These are phyloP conservation scores for Myodes glareolus DNA, from an alignment of 2,113 vertebrate genomes.

Conservation along the genomic window DNA sequence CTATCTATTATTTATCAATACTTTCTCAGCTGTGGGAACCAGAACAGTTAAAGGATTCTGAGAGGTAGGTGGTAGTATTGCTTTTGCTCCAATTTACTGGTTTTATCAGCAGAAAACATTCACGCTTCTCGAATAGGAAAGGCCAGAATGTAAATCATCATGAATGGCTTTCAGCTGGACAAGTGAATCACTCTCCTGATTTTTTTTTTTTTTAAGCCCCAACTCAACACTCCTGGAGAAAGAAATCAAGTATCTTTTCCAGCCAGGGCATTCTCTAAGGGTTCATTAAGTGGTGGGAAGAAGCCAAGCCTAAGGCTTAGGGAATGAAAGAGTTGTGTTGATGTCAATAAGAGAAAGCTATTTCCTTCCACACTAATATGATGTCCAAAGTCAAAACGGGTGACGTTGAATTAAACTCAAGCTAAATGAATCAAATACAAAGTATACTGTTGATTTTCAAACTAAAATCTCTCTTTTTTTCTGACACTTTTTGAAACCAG, in stretches of 20 bases:
- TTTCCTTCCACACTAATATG: not conserved
- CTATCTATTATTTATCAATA: not conserved
- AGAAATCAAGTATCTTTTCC: not conserved
- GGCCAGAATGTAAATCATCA: not conserved
- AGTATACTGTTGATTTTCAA: conserved; percentile 11
- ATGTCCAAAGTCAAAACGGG: not conserved
- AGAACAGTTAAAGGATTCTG: not conserved
- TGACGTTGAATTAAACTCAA: not conserved
- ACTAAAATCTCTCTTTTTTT: not conserved
- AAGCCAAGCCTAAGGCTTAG: conserved; percentile 17
- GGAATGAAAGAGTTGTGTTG: not conserved
- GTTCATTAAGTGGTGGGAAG: not conserved
- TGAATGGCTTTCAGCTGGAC: conserved; percentile 25
- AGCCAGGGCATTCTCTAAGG: conserved; percentile 1
- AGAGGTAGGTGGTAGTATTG: not conserved
- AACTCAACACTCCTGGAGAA: not conserved
- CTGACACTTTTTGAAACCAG: not conserved
- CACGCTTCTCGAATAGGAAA: not conserved
- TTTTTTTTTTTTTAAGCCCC: not conserved
- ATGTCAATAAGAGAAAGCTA: not conserved
- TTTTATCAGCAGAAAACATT: conserved; percentile 2
- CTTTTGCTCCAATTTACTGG: not conserved
- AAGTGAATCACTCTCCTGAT: not conserved
- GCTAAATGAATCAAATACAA: not conserved
- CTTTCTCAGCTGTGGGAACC: not conserved